phyloP scores from a whole-genome alignment of 2,888 invertebrate species.

The Lottia scabra region DNA sequence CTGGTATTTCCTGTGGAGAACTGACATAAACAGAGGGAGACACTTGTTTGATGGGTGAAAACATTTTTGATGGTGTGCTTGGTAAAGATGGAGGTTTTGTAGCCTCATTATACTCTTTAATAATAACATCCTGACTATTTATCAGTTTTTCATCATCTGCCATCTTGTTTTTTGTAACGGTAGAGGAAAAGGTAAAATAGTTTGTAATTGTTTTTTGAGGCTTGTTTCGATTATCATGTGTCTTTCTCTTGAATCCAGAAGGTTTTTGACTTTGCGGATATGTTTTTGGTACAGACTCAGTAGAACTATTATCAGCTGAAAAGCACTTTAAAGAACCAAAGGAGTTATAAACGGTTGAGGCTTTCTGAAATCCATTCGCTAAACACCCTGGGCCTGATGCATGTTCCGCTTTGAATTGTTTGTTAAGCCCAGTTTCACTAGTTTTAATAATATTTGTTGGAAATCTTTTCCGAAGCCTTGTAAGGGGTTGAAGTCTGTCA shows the following conservation, averaged over 20 bases:
- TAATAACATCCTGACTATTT: neutral
- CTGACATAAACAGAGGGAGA: conserved; percentile 37
- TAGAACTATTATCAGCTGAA: neutral
- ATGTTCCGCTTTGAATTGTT: neutral
- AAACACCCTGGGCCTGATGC: neutral
- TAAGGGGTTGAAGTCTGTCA: neutral
- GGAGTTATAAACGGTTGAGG: neutral
- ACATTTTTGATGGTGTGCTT: conserved; percentile 35
- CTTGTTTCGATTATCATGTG: neutral
- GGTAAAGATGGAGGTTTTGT: conserved; percentile 15
- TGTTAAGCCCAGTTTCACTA: neutral
- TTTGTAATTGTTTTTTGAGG: conserved; percentile 23
- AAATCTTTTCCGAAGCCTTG: neutral
- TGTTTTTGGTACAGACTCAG: neutral
- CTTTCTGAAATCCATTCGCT: neutral
- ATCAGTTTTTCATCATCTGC: neutral
- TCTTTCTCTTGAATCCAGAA: too few relatives aligned
- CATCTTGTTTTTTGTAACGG: conserved; percentile 12
- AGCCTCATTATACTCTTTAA: neutral
- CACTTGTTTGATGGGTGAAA: conserved; percentile 44
- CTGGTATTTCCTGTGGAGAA: conserved; percentile 26
- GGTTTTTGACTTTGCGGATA: too few relatives aligned
- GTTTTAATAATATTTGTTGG: neutral
- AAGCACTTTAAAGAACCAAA: too few relatives aligned
- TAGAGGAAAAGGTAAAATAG: conserved; percentile 32